A percentile compares a stretch with the other conserved stretches of the same genome.
phyloP scores from a whole-genome alignment of 2,113 vertebrate species.

The Sturnus vulgaris region DNA sequence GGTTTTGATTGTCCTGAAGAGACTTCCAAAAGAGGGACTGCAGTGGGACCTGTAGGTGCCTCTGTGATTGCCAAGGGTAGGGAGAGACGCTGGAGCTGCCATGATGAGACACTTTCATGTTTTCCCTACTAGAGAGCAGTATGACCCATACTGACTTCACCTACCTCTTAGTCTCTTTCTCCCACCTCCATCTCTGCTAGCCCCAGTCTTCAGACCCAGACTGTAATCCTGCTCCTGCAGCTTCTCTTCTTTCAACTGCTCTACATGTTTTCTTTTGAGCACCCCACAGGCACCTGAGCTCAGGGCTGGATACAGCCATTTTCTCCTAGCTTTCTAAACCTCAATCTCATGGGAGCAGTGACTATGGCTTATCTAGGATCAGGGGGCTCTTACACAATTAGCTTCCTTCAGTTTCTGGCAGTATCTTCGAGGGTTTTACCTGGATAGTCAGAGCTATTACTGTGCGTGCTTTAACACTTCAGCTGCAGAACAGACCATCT shows the following conservation, averaged over 20 bases:
- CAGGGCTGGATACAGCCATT: not conserved
- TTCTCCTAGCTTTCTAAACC: not conserved
- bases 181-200: not conserved
- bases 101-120: too few species aligned
- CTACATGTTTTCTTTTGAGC: not conserved
- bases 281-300: not conserved
- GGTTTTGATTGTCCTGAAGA: not conserved
- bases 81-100: not conserved
- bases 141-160: not conserved
- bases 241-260: not conserved
- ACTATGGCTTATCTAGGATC: not conserved
- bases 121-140: not conserved
- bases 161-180: not conserved
- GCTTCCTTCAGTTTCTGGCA: not conserved
- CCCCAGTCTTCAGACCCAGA: not conserved
- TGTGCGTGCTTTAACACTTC: not conserved
- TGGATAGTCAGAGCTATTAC: not conserved
- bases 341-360: not conserved
- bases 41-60: too few species aligned
- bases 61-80: not conserved
- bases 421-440: not conserved
- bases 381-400: not conserved
- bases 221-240: not conserved
- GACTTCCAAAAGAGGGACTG: not conserved
- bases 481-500: not conserved